These are phyloP conservation scores for Dromococcyx pavoninus DNA, from an alignment of 2,797 vertebrate genomes.

Conservation along the genomic window DNA sequence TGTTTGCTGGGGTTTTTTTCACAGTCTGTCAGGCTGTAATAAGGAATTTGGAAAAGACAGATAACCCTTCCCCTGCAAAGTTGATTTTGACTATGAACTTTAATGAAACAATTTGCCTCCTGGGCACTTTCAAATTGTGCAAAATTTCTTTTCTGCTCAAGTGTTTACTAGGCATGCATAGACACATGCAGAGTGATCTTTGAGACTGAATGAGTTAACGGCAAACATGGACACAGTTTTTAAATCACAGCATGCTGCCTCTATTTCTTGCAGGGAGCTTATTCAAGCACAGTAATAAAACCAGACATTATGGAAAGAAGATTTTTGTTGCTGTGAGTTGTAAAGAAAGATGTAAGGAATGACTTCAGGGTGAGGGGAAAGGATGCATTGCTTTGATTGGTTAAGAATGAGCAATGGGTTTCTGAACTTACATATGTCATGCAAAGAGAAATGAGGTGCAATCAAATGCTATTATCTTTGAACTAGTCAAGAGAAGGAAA, in stretches of 20 bases:
- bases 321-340: not conserved
- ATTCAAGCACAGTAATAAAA: not conserved
- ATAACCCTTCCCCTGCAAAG: constrained; percentile 43
- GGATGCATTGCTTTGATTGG: not conserved
- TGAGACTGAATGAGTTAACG: constrained; percentile 50
- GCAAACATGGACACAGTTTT: not conserved
- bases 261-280: not conserved
- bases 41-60: constrained; percentile 34
- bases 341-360: constrained; percentile 26
- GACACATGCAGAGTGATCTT: not conserved
- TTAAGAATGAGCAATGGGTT: not conserved
- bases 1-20: not conserved
- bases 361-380: not conserved
- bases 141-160: not conserved
- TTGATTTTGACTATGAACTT: constrained; percentile 57
- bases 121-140: constrained; percentile 38
- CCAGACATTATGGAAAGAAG: not conserved
- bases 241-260: not conserved
- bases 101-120: constrained; percentile 46
- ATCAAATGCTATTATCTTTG: not conserved
- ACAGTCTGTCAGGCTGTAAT: not conserved
- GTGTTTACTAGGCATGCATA: not conserved
- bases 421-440: not conserved
- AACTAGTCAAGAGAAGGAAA: not conserved
- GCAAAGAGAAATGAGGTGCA: not conserved